Conservation (phyloP, 2,113 vertebrate species). For the Sardina pilchardus region DNA sequence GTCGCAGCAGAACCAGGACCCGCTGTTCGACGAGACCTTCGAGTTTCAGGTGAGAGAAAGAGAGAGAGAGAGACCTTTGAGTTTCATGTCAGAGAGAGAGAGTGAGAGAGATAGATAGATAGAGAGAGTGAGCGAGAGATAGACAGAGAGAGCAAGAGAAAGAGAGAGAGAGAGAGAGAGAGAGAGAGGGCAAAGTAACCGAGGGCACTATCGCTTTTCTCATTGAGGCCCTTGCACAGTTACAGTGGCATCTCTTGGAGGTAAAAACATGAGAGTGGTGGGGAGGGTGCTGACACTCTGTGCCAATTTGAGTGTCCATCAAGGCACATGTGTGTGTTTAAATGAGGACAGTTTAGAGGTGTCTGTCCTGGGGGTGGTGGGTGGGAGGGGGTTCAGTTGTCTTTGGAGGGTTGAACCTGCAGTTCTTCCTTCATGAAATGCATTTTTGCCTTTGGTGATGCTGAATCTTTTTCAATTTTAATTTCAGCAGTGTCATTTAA, state of each 20-base stretch:
- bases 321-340: background rate
- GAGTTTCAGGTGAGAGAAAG: conserved; percentile 83
- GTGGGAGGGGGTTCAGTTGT: background rate
- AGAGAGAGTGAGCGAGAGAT: too few relatives aligned
- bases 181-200: too few relatives aligned
- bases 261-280: background rate
- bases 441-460: background rate
- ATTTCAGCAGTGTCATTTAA: background rate
- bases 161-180: too few relatives aligned
- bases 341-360: background rate
- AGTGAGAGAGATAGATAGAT: too few relatives aligned
- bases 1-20: conserved; percentile 93
- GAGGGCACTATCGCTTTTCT: background rate
- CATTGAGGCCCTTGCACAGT: too few relatives aligned
- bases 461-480: background rate
- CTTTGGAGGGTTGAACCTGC: background rate
- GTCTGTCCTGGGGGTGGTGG: background rate
- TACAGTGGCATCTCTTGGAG: background rate
- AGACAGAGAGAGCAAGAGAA: too few relatives aligned
- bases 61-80: too few relatives aligned
- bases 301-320: background rate
- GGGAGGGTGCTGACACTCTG: background rate
- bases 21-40: conserved; percentile 96
- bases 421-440: background rate
- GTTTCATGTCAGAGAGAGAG: too few relatives aligned